A percentile compares a stretch with the other conserved stretches of the same genome.
Conservation (phyloP, 1,140 invertebrate genomes). For the Cydia fagiglandana region DNA sequence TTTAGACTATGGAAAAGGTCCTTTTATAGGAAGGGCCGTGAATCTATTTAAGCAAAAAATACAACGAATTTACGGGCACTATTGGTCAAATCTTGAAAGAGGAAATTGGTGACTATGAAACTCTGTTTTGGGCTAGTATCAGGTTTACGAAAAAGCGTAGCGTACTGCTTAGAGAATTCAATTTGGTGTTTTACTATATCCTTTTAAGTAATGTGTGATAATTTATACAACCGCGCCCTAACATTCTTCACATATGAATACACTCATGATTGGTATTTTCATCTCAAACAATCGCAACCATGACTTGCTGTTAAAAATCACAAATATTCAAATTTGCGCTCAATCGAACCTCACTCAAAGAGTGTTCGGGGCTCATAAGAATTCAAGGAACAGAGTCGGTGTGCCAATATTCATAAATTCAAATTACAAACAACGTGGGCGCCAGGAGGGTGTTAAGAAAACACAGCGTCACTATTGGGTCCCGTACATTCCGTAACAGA, state of each 20-base stretch:
- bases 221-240: slow-evolving; percentile 34
- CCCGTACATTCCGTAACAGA: neutral
- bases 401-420: slow-evolving; percentile 56
- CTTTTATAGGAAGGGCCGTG: too few relatives aligned
- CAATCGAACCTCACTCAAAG: slow-evolving; percentile 32
- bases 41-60: too few relatives aligned
- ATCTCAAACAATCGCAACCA: slow-evolving; percentile 15
- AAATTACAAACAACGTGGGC: slow-evolving; percentile 46
- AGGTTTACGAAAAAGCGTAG: too few relatives aligned
- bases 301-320: slow-evolving; percentile 29
- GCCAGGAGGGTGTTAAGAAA: slow-evolving; percentile 42
- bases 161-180: too few relatives aligned
- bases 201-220: slow-evolving; percentile 40
- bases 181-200: too few relatives aligned
- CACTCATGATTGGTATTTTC: slow-evolving; percentile 14
- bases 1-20: too few relatives aligned
- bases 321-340: slow-evolving; percentile 29
- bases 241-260: slow-evolving; percentile 19
- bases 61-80: too few relatives aligned
- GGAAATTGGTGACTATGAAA: too few relatives aligned
- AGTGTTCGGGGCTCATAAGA: slow-evolving; percentile 43
- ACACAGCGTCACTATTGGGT: neutral
- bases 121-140: too few relatives aligned
- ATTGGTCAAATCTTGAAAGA: too few relatives aligned
- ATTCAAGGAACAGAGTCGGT: slow-evolving; percentile 44